Conservation (phyloP, 2,888 invertebrate genomes). For the Maniola hyperantus region DNA sequence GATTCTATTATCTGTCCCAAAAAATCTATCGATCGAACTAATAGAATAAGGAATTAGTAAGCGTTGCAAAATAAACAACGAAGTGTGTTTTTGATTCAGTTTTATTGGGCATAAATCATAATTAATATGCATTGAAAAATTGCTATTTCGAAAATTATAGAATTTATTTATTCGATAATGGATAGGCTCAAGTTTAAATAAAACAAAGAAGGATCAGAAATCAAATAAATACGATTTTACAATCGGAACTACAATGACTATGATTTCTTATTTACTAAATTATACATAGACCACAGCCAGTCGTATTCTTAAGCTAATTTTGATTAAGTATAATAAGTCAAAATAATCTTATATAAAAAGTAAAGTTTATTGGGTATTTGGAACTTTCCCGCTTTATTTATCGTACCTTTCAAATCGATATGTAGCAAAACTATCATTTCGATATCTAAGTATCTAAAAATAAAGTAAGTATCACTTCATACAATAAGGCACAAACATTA, state of each 20-base stretch:
- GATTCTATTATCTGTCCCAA: too few species aligned
- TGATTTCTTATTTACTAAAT: constrained; percentile 60
- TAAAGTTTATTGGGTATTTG: constrained; percentile 47
- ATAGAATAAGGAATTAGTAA: neutral
- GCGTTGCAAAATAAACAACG: neutral
- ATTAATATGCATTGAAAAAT: neutral
- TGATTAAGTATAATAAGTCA: constrained; percentile 39
- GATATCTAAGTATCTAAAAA: constrained; percentile 22
- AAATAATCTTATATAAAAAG: constrained; percentile 41
- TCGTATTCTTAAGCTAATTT: constrained; percentile 58
- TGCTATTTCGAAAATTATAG: neutral
- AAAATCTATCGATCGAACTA: too few species aligned
- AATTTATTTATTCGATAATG: neutral
- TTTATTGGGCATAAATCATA: neutral
- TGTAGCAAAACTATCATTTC: constrained; percentile 19
- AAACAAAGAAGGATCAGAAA: neutral
- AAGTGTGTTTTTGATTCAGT: neutral
- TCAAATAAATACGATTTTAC: neutral
- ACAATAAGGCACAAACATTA: constrained; percentile 69
- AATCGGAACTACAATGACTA: constrained; percentile 53
- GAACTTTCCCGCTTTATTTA: constrained; percentile 43
- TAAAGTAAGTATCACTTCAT: constrained; percentile 56
- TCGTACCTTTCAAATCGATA: constrained; percentile 17
- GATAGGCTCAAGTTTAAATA: neutral
- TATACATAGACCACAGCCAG: constrained; percentile 68